Conservation (phyloP, 2,888 invertebrate species). For the Mimas tiliae region DNA sequence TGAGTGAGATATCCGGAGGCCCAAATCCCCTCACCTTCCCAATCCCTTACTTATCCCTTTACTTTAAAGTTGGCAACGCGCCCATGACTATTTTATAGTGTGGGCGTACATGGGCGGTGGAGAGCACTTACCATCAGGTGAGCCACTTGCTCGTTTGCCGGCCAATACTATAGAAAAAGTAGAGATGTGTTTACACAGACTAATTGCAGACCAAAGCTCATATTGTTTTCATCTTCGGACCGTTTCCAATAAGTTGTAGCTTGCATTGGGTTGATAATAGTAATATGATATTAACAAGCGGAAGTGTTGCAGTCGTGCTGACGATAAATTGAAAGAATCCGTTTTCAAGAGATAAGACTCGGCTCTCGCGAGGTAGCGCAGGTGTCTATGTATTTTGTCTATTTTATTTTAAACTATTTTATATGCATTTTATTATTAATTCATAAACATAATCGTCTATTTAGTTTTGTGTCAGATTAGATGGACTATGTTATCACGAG, state of each 20-base stretch:
- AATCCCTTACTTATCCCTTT: too few species aligned
- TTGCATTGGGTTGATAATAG: not conserved
- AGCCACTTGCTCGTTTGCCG: too few species aligned
- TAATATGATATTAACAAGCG: constrained; percentile 11
- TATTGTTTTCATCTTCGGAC: not conserved
- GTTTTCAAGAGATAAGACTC: constrained; percentile 1
- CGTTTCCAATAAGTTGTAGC: not conserved
- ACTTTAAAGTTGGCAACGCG: too few species aligned
- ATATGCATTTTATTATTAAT: not conserved
- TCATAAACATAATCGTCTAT: not conserved
- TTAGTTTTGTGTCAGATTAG: too few species aligned
- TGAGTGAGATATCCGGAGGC: too few species aligned
- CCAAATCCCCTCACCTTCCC: too few species aligned
- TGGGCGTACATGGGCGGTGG: too few species aligned
- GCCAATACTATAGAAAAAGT: too few species aligned
- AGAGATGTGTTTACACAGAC: not conserved
- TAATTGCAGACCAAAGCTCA: not conserved
- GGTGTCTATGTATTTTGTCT: not conserved
- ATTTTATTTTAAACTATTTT: too few species aligned
- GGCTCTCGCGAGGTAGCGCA: not conserved
- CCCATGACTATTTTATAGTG: too few species aligned
- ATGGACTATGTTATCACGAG: too few species aligned
- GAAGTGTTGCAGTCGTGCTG: constrained; percentile 14
- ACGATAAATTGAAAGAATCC: not conserved
- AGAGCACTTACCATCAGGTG: too few species aligned